These are phyloP conservation scores for Sitta europaea DNA, from an alignment of 2,113 vertebrate species.

Conservation along the genomic window DNA sequence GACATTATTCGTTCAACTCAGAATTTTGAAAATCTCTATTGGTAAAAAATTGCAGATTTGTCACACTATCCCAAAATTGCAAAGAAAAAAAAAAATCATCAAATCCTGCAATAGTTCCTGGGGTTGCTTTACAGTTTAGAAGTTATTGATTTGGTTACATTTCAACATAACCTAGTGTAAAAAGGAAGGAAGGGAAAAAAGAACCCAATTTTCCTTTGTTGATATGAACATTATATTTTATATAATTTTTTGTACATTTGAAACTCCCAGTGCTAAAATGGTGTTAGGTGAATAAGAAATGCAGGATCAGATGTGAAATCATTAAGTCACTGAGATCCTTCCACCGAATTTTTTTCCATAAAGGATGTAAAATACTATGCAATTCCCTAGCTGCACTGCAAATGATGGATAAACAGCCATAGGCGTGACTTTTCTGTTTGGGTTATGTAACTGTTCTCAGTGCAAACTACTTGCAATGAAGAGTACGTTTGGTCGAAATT, in stretches of 20 bases:
- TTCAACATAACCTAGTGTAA: constrained; percentile 51
- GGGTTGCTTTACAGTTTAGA: constrained; percentile 28
- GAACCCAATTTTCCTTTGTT: background rate
- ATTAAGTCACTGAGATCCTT: background rate
- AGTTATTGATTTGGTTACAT: constrained; percentile 33
- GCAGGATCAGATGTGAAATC: background rate
- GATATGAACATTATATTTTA: background rate
- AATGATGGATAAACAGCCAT: constrained; percentile 31
- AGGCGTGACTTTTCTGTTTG: constrained; percentile 16
- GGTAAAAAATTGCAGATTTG: constrained; percentile 71
- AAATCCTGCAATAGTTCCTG: constrained; percentile 56
- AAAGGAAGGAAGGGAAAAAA: constrained; percentile 2
- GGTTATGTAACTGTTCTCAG: background rate
- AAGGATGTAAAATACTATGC: background rate
- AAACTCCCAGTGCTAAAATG: background rate
- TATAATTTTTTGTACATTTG: background rate
- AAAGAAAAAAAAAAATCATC: constrained; percentile 53
- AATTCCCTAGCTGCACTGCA: background rate
- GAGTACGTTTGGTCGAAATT: constrained; percentile 25
- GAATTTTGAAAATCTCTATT: constrained; percentile 64
- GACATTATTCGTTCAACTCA: constrained; percentile 73
- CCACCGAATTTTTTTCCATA: background rate
- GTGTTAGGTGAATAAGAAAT: background rate
- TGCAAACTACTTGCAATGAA: background rate
- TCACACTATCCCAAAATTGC: constrained; percentile 30